Conservation (phyloP, 2,888 invertebrate genomes). For the Anthophora plumipes region DNA sequence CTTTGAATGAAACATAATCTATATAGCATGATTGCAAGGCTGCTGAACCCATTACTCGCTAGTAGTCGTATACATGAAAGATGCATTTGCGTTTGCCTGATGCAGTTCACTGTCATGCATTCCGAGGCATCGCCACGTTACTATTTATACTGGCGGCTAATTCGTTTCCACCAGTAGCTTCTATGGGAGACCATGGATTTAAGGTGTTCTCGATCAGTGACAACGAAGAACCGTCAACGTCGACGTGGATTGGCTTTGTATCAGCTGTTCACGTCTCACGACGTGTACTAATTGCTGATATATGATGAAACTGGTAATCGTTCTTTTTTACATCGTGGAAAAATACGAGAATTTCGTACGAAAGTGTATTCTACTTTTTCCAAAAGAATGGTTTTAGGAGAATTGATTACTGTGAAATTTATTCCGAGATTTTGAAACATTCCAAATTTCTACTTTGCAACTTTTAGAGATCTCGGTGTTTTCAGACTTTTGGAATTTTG, state of each 20-base stretch:
- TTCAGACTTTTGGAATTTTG: neutral
- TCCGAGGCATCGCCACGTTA: slow-evolving; percentile 37
- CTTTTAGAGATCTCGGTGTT: neutral
- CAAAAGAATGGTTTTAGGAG: neutral
- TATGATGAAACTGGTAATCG: slow-evolving; percentile 16
- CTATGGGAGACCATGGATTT: slow-evolving; percentile 60
- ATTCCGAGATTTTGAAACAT: neutral
- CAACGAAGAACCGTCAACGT: slow-evolving; percentile 41
- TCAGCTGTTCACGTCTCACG: slow-evolving; percentile 33
- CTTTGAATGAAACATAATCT: too few species aligned
- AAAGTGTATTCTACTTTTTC: neutral
- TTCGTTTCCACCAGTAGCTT: slow-evolving; percentile 64
- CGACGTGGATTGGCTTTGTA: slow-evolving; percentile 38
- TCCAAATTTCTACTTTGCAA: neutral
- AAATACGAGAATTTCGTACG: neutral
- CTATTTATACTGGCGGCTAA: slow-evolving; percentile 75
- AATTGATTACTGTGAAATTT: neutral
- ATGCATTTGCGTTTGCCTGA: slow-evolving; percentile 39
- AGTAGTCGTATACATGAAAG: neutral
- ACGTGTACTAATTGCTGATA: slow-evolving; percentile 48
- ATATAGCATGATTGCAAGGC: neutral
- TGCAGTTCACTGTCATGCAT: slow-evolving; percentile 46
- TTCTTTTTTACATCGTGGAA: slow-evolving; percentile 11
- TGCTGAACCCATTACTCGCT: neutral
- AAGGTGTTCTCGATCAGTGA: slow-evolving; percentile 66